phyloP scores from a whole-genome alignment of 2,888 invertebrate genomes.

The Pardosa pseudoannulata region DNA sequence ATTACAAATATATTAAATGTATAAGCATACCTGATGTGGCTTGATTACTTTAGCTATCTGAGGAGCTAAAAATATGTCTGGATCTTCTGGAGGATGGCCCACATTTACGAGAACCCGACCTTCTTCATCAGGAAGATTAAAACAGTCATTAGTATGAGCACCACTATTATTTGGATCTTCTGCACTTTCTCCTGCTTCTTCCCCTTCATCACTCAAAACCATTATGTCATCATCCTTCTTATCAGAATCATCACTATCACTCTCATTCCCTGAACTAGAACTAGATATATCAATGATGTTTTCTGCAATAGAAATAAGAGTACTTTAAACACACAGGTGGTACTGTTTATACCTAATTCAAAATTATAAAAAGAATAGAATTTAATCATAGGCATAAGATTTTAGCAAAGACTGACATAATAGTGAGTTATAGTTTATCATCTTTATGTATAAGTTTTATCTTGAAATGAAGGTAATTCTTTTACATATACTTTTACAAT shows the following conservation, averaged over 20 bases:
- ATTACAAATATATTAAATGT: too few relatives aligned
- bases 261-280: constrained; percentile 67
- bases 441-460: too few relatives aligned
- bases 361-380: too few relatives aligned
- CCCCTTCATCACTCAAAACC: constrained; percentile 74
- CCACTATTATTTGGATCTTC: constrained; percentile 95
- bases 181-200: constrained; percentile 76
- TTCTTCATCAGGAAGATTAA: constrained; percentile 92
- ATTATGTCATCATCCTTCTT: constrained; percentile 72
- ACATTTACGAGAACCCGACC: constrained; percentile 95
- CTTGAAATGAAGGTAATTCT: too few relatives aligned
- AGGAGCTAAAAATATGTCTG: constrained; percentile 93
- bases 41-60: constrained; percentile 92
- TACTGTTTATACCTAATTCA: too few relatives aligned
- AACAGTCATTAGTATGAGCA: constrained; percentile 93
- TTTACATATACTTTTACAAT: too few relatives aligned
- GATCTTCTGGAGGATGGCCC: constrained; percentile 92
- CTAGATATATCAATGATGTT: constrained; percentile 71
- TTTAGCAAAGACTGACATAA: too few relatives aligned
- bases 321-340: too few relatives aligned
- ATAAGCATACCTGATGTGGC: constrained; percentile 88
- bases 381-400: too few relatives aligned
- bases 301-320: constrained; percentile 26
- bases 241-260: constrained; percentile 71
- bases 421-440: too few relatives aligned